These are phyloP conservation scores for Pardalotus punctatus DNA, from an alignment of 2,113 vertebrate genomes.

Conservation along the genomic window DNA sequence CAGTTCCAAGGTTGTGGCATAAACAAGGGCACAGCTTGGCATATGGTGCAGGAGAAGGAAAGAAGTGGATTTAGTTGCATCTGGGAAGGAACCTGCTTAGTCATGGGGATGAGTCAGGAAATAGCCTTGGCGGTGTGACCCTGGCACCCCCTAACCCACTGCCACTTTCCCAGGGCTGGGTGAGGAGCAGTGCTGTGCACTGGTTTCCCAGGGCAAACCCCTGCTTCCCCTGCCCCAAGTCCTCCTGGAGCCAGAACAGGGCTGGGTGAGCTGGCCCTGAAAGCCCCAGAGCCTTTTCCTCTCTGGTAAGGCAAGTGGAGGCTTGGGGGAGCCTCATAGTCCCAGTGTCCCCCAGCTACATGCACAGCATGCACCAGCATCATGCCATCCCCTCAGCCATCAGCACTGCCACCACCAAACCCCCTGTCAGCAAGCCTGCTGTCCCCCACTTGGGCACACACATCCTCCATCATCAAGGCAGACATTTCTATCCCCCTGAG, in stretches of 20 bases:
- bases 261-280: not conserved
- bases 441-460: rapidly evolving
- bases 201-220: not conserved
- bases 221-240: rapidly evolving
- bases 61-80: not conserved
- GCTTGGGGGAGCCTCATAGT: rapidly evolving
- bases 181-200: not conserved
- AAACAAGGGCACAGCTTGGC: not conserved
- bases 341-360: not conserved
- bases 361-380: not conserved
- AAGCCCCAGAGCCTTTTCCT: not conserved
- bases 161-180: not conserved
- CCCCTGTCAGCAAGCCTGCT: not conserved
- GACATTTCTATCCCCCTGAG: not conserved
- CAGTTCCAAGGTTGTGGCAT: rapidly evolving
- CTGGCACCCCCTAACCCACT: rapidly evolving
- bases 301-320: not conserved
- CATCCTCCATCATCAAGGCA: not conserved
- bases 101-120: not conserved
- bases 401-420: rapidly evolving
- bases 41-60: not conserved
- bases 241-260: not conserved
- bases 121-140: not conserved
- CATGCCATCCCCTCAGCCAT: rapidly evolving
- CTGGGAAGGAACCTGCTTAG: not conserved